Conservation (phyloP, 2,888 invertebrate species). For the Eupithecia subumbrata region DNA sequence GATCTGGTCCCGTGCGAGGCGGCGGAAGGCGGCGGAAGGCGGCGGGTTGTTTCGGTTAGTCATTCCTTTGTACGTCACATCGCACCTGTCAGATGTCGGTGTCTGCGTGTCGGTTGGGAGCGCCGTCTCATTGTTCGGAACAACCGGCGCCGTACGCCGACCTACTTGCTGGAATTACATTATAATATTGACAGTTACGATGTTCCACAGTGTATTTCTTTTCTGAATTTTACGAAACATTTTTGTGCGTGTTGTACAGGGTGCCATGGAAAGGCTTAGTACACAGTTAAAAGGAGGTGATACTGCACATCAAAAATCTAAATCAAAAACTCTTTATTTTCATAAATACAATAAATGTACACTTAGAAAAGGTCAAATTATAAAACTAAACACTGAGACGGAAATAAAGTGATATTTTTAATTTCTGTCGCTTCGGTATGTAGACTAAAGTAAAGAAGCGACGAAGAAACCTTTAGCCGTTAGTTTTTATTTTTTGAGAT, state of each 20-base stretch:
- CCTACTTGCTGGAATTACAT: not conserved
- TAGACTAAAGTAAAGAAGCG: too few relatives aligned
- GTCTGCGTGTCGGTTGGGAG: not conserved
- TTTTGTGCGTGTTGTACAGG: not conserved
- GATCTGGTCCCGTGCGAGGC: not conserved
- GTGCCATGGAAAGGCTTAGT: too few relatives aligned
- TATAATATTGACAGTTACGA: not conserved
- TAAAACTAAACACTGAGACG: too few relatives aligned
- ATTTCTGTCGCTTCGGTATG: too few relatives aligned
- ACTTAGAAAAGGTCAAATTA: too few relatives aligned
- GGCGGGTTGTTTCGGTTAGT: not conserved
- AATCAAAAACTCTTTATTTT: too few relatives aligned
- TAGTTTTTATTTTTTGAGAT: too few relatives aligned
- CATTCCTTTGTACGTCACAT: constrained; percentile 2
- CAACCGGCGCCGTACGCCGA: not conserved
- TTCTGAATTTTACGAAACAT: not conserved
- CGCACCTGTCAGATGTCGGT: not conserved
- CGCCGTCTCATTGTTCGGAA: constrained; percentile 1
- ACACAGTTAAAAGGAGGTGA: too few relatives aligned
- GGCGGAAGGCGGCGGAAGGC: not conserved
- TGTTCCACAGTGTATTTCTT: not conserved
- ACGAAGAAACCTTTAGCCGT: too few relatives aligned
- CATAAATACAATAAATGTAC: too few relatives aligned
- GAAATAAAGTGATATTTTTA: too few relatives aligned
- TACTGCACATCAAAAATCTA: too few relatives aligned